Percentiles rank a stretch among this genome's conserved stretches.
These are phyloP conservation scores for Diorhabda elongata DNA, from an alignment of 1,140 invertebrate species.

Conservation along the genomic window DNA sequence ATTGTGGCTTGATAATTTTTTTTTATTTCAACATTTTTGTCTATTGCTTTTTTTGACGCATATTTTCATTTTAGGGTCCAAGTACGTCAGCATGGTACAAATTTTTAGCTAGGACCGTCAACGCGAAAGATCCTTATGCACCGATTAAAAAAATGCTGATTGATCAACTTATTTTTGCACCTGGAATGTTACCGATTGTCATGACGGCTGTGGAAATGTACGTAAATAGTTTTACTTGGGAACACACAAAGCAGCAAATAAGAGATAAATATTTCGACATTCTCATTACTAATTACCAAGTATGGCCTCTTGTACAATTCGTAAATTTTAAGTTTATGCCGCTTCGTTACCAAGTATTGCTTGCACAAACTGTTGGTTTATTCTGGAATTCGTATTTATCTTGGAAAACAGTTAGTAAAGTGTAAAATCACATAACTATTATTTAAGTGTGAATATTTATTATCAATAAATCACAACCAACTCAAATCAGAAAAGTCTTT, in stretches of 20 bases:
- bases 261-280: conserved; percentile 63
- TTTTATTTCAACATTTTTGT: too few species aligned
- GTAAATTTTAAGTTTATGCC: conserved; percentile 80
- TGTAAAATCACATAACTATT: background rate
- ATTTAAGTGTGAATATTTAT: too few species aligned
- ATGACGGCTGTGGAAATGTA: conserved; percentile 54
- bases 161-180: conserved; percentile 71
- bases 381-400: conserved; percentile 82
- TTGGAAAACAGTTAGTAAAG: conserved; percentile 55
- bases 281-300: conserved; percentile 67
- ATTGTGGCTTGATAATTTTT: too few species aligned
- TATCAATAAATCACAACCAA: too few species aligned
- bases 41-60: background rate
- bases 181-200: conserved; percentile 59
- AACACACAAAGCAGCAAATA: conserved; percentile 56
- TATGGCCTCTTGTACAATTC: conserved; percentile 82
- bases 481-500: too few species aligned
- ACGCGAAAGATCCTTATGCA: conserved; percentile 5
- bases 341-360: conserved; percentile 72
- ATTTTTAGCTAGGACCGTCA: conserved; percentile 19
- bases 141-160: conserved; percentile 62
- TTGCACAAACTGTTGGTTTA: conserved; percentile 75
- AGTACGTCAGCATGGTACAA: conserved; percentile 32
- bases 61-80: conserved; percentile 32
- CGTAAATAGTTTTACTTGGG: conserved; percentile 57